phyloP scores from a whole-genome alignment of 2,888 invertebrate genomes.

The Drosophila lacicola region DNA sequence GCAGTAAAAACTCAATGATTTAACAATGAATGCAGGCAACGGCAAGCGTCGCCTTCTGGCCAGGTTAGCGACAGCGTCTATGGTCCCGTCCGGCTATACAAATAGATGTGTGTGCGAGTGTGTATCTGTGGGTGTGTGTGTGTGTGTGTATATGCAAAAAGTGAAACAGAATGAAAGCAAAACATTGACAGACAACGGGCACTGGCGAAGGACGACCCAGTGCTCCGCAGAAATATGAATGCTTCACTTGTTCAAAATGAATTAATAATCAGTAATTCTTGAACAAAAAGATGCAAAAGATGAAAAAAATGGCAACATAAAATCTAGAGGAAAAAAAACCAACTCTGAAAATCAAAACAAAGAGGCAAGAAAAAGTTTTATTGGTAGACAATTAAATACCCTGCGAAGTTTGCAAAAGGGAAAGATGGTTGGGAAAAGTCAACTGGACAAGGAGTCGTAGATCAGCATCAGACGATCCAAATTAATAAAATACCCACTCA shows the following conservation, averaged over 20 bases:
- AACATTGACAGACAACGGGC: constrained; percentile 72
- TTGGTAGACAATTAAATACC: constrained; percentile 14
- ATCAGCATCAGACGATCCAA: not conserved
- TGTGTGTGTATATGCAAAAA: constrained; percentile 24
- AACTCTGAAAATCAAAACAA: constrained; percentile 31
- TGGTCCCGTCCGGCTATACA: constrained; percentile 57
- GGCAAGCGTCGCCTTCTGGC: constrained; percentile 36
- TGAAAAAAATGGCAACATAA: constrained; percentile 18
- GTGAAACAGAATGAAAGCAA: constrained; percentile 71
- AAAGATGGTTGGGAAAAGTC: too few relatives aligned
- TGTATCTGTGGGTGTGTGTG: not conserved
- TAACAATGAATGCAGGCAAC: constrained; percentile 77
- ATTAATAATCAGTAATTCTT: constrained; percentile 82
- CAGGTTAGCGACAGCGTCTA: constrained; percentile 40
- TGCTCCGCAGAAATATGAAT: constrained; percentile 73
- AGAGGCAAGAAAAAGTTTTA: not conserved
- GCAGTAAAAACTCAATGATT: constrained; percentile 82
- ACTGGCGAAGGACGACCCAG: constrained; percentile 62
- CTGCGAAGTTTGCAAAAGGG: not conserved
- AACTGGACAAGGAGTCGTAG: too few relatives aligned
- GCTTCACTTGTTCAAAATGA: constrained; percentile 79
- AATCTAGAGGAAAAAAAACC: constrained; percentile 39
- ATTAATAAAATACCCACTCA: too few relatives aligned
- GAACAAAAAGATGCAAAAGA: constrained; percentile 60
- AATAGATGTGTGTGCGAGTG: constrained; percentile 51